phyloP scores from a whole-genome alignment of 2,797 vertebrate species.

The Arnoldichthys spilopterus region DNA sequence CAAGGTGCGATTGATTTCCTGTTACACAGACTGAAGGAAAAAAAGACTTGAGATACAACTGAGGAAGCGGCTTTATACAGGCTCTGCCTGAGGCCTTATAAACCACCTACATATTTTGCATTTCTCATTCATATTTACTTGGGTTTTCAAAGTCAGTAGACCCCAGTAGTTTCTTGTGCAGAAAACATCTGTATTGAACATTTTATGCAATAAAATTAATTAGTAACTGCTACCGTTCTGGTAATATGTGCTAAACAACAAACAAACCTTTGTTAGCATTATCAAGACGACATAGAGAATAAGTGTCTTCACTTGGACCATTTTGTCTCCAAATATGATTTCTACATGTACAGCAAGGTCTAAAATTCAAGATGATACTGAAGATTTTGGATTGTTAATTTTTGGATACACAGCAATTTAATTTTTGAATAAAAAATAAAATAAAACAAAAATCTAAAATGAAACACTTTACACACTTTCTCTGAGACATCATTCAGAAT shows the following conservation, averaged over 20 bases:
- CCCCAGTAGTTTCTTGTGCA: not conserved
- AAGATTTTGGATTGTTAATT: too few relatives aligned
- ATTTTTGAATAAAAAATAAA: too few relatives aligned
- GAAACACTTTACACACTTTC: too few relatives aligned
- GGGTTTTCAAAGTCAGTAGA: not conserved
- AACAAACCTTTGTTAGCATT: too few relatives aligned
- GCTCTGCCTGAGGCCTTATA: not conserved
- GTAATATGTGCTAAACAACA: not conserved
- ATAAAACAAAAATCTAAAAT: too few relatives aligned
- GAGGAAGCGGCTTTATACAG: not conserved
- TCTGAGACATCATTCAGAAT: not conserved
- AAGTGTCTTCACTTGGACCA: too few relatives aligned
- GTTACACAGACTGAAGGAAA: not conserved
- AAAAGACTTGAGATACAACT: not conserved
- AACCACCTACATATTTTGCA: not conserved
- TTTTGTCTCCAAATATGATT: too few relatives aligned
- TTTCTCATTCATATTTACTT: not conserved
- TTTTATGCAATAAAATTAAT: not conserved
- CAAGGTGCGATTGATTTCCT: slow-evolving; percentile 39
- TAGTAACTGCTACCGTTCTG: not conserved
- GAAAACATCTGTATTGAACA: not conserved
- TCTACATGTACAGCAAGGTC: too few relatives aligned
- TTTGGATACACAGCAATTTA: too few relatives aligned
- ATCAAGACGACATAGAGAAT: too few relatives aligned
- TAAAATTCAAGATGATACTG: too few relatives aligned